Percentiles rank a stretch among this genome's conserved stretches.
Evolutionary conservation across 30 jellyfish, hydroid and myxozoan genomes (phyloP).

Genomic region (Calvadosia cruxmelitensis): DNA sequence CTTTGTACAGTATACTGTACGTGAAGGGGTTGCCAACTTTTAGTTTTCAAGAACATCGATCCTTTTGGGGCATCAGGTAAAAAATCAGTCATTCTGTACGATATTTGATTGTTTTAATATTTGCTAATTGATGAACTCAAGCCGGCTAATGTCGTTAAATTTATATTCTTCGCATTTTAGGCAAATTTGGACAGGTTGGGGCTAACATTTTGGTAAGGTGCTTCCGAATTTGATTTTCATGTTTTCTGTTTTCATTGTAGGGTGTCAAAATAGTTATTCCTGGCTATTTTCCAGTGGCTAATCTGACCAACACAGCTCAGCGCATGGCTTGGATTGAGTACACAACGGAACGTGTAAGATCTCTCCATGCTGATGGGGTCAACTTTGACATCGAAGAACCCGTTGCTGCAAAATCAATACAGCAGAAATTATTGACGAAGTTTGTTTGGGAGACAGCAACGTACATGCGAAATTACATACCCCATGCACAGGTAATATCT

Average conservation of each 20-base stretch:
- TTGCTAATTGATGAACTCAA: too few species aligned
- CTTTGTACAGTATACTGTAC: too few species aligned
- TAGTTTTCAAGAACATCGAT: too few species aligned
- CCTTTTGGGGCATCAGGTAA: too few species aligned
- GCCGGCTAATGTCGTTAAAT: too few species aligned
- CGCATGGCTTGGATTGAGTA: constrained; percentile 22
- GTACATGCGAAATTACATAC: constrained; percentile 21
- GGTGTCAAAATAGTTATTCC: background rate
- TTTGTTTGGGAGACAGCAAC: constrained; percentile 31
- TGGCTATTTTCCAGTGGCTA: constrained; percentile 27
- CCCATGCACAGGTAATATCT: constrained; percentile 52
- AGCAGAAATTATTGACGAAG: constrained; percentile 26
- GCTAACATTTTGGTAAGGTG: too few species aligned
- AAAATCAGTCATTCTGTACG: too few species aligned
- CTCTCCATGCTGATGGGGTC: constrained; percentile 50
- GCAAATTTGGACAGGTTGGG: too few species aligned
- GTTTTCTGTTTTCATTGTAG: background rate
- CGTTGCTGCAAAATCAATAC: constrained; percentile 25
- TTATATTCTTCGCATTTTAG: too few species aligned
- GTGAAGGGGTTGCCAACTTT: too few species aligned
- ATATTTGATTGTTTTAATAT: too few species aligned
- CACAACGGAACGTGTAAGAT: constrained; percentile 17
- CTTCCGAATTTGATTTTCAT: too few species aligned
- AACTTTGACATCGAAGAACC: constrained; percentile 51
- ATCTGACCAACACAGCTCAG: constrained; percentile 22